Base-by-base conservation (phyloP, 2,888 invertebrate species). In the Exephanes ischioxanthus region DNA sequence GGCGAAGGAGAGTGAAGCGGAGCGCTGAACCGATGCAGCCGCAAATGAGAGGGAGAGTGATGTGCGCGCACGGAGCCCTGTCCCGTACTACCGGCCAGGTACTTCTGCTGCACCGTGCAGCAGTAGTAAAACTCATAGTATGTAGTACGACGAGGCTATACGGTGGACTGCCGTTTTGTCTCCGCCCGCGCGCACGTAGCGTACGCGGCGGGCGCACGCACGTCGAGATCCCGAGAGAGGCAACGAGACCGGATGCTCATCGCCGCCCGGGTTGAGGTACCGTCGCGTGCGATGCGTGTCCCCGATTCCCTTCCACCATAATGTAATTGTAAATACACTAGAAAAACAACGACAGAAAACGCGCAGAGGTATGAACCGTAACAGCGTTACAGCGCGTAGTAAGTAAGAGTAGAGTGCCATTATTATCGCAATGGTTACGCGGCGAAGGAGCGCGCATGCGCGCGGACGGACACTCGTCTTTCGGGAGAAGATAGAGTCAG, bases 21-120 rank as follows among this genome's bases (percentile, higher is more conserved):
- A 45, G 48, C 66, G 30, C 68, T 26, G 19, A 26, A 11, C 11
- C 48, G 37, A 30, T 16, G 55, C 82, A 26, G 53, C 55, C 53
- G 67, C 55, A 66, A 51, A 58, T 48, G 78, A 48, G 76, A 68
- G 83, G 33, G 72, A 70, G 41, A 70, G 80, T 61, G 45, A 73
- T 83, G 86, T 78, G 79, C 86, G 76, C 84, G 79, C 86, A 86
- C 83, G 85, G 75, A 80, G 87, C 84, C 87, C 87, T 88, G 88
- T 86, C 88, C 88, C 89, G 89, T 89, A 90, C 87, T 90, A 90
- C 90, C 14, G 45, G 45, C 88, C 82, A 86, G 73, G 87, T 90
- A 89, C 89, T 90, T 89, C 88, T 51, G 33, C 77, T 73, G 55
- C 87, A 22, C 61, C 51, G 77, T 19, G 84, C 75, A 75, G 73